Percentiles rank a stretch among this genome's conserved stretches.
These are phyloP conservation scores for Clarias platycephalus DNA, from an alignment of 2,797 vertebrate genomes.

Conservation along the genomic window DNA sequence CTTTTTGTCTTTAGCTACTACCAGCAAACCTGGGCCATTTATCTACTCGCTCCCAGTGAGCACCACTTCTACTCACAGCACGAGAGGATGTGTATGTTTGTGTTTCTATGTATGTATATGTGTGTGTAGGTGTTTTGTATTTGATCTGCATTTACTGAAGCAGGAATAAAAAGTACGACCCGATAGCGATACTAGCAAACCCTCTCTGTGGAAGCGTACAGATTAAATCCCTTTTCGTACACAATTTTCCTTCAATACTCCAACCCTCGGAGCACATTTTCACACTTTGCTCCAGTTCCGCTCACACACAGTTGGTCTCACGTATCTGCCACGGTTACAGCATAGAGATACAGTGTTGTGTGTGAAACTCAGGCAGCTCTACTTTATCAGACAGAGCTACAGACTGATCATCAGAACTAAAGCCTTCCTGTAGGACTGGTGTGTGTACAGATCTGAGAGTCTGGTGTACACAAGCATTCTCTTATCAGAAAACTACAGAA, in stretches of 20 bases:
- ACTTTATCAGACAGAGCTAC: background rate
- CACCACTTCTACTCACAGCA: constrained; percentile 8
- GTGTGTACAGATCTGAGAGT: background rate
- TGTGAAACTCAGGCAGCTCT: background rate
- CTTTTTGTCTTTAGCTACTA: constrained; percentile 62
- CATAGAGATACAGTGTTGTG: background rate
- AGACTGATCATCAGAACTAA: constrained; percentile 5
- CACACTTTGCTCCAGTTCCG: background rate
- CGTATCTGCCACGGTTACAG: background rate
- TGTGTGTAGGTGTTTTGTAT: background rate
- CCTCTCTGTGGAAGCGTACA: background rate
- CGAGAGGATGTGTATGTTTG: background rate
- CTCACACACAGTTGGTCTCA: constrained; percentile 2
- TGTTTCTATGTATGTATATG: background rate
- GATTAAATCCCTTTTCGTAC: background rate
- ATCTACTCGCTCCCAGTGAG: constrained; percentile 40
- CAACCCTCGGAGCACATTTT: background rate
- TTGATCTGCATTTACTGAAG: background rate
- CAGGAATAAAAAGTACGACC: background rate
- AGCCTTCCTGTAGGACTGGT: background rate
- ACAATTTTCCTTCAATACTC: background rate
- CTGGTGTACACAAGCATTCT: background rate
- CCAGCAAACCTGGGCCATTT: constrained; percentile 54
- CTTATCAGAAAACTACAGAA: background rate
- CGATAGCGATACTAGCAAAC: background rate